These are phyloP conservation scores for Ariolimax columbianus DNA, from an alignment of 2,888 invertebrate species.

Conservation along the genomic window DNA sequence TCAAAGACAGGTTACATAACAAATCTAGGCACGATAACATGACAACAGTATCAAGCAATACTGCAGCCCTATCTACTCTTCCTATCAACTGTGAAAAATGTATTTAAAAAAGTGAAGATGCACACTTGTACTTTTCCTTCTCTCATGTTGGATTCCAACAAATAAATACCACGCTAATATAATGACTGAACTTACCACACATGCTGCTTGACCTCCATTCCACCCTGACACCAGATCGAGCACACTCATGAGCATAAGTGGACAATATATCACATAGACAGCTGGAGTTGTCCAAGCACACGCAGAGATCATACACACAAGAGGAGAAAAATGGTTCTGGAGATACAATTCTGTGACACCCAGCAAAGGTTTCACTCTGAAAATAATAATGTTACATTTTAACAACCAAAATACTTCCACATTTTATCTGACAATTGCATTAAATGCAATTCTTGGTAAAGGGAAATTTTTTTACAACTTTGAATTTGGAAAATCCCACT, in stretches of 20 bases:
- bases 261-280: slow-evolving; percentile 76
- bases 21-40: too few relatives aligned
- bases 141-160: background rate
- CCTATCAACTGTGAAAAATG: too few relatives aligned
- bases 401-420: background rate
- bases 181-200: slow-evolving; percentile 71
- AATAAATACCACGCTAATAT: background rate
- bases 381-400: slow-evolving; percentile 34
- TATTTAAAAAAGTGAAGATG: too few relatives aligned
- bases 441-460: background rate
- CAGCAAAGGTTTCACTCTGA: slow-evolving; percentile 72
- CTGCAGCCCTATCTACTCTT: too few relatives aligned
- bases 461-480: too few relatives aligned
- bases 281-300: slow-evolving; percentile 71
- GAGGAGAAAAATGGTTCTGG: slow-evolving; percentile 75
- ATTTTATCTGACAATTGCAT: background rate
- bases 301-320: slow-evolving; percentile 78
- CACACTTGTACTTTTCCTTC: background rate
- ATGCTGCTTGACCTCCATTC: slow-evolving; percentile 73
- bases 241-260: slow-evolving; percentile 76
- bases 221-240: slow-evolving; percentile 72
- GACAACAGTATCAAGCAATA: too few relatives aligned
- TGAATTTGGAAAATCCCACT: too few relatives aligned
- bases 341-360: slow-evolving; percentile 73
- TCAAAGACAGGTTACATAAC: too few relatives aligned